Evolutionary conservation across 2,888 invertebrate species (phyloP), one percentile per base, ranked within the genome.

Genomic region (Dioctria rufipes): DNA sequence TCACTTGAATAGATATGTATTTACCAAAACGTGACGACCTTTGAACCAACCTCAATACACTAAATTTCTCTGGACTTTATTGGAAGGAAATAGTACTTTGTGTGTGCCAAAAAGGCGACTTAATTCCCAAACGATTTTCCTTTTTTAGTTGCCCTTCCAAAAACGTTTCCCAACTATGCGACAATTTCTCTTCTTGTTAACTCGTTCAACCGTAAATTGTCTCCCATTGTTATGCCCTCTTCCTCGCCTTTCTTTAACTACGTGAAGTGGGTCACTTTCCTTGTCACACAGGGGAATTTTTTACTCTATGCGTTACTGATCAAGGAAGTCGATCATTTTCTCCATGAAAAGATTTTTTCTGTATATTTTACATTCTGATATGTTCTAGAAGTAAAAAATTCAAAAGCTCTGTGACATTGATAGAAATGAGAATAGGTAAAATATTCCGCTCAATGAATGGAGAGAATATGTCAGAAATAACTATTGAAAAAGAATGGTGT

Each of bases 151-250:
- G 58, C 25, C 58, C 58, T 58, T 58, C 58, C 58, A 58, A 58
- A 58, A 58, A 4, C 25, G 25, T 11, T 13, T 58, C n/a, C 58
- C 25, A 43, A 60, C 75, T 75, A 61, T 75, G 75, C 75, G 75
- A 75, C 58, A 58, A 75, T 75, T 75, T 54, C 80, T 75, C 80
- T 80, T 75, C 65, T 80, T 80, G 80, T 80, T 80, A 75, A 80
- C 65, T 67, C 66, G 75, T 75, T 80, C 75, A 80, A 80, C 80
- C 80, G 75, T 66, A 80, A 75, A 75, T 80, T 80, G 80, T 77
- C 67, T 80, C 65, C 77, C 75, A 80, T 80, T 80, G 80, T 80
- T 80, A 61, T 60, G 49, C 61, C 63, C 73, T 49, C 73, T 63
- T 9, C 51, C 49, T 51, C 63, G 63, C 78, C 54, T 67, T 51